These are phyloP conservation scores for Semnornis frantzii DNA, from an alignment of 2,113 vertebrate species.

Conservation along the genomic window DNA sequence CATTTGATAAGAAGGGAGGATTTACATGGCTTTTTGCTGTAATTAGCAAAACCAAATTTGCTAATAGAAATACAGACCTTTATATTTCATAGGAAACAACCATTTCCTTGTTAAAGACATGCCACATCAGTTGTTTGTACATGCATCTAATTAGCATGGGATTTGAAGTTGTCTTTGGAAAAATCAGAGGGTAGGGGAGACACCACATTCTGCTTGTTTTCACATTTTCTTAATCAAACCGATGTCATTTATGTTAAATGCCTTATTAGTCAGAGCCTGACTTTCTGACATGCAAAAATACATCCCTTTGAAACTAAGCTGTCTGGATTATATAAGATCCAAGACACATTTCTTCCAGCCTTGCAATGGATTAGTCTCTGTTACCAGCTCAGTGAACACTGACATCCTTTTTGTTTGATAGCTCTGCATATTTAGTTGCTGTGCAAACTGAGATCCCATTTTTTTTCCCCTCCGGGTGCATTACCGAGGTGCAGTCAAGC, in stretches of 20 bases:
- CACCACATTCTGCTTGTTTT: background rate
- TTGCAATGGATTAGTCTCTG: conserved; percentile 14
- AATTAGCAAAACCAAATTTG: background rate
- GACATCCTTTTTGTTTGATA: conserved; percentile 5
- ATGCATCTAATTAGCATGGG: background rate
- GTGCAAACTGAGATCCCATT: background rate
- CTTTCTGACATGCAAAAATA: conserved; percentile 1
- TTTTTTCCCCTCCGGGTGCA: background rate
- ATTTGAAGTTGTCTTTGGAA: background rate
- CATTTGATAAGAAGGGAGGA: background rate
- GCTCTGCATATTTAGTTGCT: background rate
- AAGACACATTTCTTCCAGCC: conserved; percentile 7
- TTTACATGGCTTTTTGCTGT: background rate
- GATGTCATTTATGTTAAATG: background rate
- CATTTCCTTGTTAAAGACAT: background rate
- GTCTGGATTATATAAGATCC: background rate
- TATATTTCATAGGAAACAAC: background rate
- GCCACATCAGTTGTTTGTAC: background rate
- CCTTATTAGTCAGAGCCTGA: background rate
- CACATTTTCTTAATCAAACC: background rate
- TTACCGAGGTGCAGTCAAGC: background rate
- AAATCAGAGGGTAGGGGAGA: background rate
- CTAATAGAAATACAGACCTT: too few species aligned
- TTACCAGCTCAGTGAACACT: background rate
- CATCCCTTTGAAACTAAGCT: background rate